phyloP scores from a whole-genome alignment of 2,888 invertebrate species.

The Parnassius apollo region DNA sequence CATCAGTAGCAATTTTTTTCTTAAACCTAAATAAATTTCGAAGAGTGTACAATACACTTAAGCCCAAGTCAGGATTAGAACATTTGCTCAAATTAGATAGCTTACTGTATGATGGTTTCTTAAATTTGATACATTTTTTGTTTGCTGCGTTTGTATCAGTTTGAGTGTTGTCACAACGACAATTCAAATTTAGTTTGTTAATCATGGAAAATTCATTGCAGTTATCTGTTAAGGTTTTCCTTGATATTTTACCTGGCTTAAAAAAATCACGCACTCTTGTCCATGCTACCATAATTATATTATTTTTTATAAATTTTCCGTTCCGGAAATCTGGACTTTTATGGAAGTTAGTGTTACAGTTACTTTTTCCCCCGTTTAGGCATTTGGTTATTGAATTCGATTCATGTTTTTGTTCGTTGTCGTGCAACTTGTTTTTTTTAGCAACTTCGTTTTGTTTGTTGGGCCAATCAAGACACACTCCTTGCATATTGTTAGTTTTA shows the following conservation, averaged over 20 bases:
- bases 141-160: not conserved
- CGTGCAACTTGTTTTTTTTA: not conserved
- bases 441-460: not conserved
- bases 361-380: not conserved
- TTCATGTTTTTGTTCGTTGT: not conserved
- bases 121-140: not conserved
- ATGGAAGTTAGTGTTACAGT: not conserved
- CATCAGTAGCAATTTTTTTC: slow-evolving; percentile 1
- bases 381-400: not conserved
- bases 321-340: not conserved
- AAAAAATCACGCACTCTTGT: not conserved
- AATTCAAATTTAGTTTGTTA: not conserved
- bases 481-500: slow-evolving; percentile 1
- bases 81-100: not conserved
- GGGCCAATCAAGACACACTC: not conserved
- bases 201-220: not conserved
- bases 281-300: not conserved
- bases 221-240: not conserved
- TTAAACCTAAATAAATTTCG: slow-evolving; percentile 3
- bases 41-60: not conserved
- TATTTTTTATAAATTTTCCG: not conserved
- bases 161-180: not conserved
- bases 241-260: not conserved
- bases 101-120: not conserved
- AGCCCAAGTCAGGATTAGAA: not conserved